Conservation (phyloP, 1,140 invertebrate genomes). For the Eufriesea mexicana region DNA sequence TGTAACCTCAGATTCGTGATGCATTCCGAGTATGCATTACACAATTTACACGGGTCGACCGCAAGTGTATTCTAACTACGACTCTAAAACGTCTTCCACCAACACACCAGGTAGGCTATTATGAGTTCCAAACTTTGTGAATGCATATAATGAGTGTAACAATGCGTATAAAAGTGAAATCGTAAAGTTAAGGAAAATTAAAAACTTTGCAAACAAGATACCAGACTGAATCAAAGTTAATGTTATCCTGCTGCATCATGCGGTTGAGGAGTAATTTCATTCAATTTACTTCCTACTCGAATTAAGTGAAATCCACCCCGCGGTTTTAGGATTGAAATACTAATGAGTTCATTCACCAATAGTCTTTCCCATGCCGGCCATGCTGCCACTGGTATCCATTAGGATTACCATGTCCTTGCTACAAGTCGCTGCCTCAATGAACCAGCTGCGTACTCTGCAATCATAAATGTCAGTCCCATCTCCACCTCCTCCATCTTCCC, state of each 20-base stretch:
- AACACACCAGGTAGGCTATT: neutral
- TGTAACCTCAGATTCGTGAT: conserved; percentile 23
- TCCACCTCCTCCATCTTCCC: conserved; percentile 16
- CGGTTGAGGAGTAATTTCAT: neutral
- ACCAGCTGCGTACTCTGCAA: conserved; percentile 94
- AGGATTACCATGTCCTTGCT: conserved; percentile 98
- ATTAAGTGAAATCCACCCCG: neutral
- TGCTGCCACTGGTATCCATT: conserved; percentile 97
- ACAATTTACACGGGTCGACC: conserved; percentile 22
- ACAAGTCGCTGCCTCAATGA: conserved; percentile 97
- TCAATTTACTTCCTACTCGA: neutral
- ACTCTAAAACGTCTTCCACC: neutral
- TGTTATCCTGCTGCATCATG: neutral
- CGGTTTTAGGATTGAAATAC: neutral
- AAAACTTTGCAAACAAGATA: neutral
- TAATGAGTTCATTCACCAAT: conserved; percentile 83
- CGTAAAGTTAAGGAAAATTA: neutral
- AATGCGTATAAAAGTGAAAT: neutral
- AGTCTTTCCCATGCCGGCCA: conserved; percentile 93
- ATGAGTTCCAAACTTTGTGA: neutral
- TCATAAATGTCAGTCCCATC: conserved; percentile 88
- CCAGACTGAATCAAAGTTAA: neutral
- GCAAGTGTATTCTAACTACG: conserved; percentile 1
- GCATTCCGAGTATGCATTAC: conserved; percentile 25
- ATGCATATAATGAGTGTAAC: neutral